Base-by-base conservation (phyloP, 2,888 invertebrate species). In the Eupithecia tripunctaria region DNA sequence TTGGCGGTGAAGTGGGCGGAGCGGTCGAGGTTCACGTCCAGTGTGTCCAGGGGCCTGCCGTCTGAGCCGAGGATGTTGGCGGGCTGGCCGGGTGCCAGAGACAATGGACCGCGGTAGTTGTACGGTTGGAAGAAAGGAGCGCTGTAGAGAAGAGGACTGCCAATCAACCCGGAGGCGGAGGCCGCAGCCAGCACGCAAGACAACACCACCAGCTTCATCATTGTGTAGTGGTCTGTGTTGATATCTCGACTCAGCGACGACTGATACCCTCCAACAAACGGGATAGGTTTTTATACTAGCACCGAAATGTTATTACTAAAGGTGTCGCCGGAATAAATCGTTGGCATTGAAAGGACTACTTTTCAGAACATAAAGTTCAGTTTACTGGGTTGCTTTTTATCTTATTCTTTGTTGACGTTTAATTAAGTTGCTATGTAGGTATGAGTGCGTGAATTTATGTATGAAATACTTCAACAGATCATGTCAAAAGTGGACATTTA, bases 141-240 rank as follows among this genome's bases (percentile, higher is more conserved):
- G 70, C 78, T 70, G 76, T 79, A 76, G 21, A 76, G 75, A 63
- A 78, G 51, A n/a, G 77, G 74, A 8, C 80, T 77, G 69, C 75
- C 47, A 76, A 69, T 43, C 71, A 85, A 29, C 41, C 80, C 79
- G 59, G 83, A 76, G 29, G 96, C 95, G 75, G 93, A 91, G 80
- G 93, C 95, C 79, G 95, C 90, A 79, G 95, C 95, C 88, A 96
- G 81, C 82, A 96, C 86, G 91, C 95, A 95, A 85, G 95, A 95
- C 92, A 96, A 95, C 89, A 95, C 95, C 94, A 95, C 95, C 94
- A 94, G 88, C 85, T 94, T 94, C 88, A 94, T 86, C 94, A 94
- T 94, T 81, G 83, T 92, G 88, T 82, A 86, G 85, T 88, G 92
- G 93, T 92, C 92, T 94, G 93, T 93, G 91, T 91, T 91, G 88